Evolutionary conservation across 2,797 vertebrate genomes (phyloP).

Genomic region (Syncerus caffer): DNA sequence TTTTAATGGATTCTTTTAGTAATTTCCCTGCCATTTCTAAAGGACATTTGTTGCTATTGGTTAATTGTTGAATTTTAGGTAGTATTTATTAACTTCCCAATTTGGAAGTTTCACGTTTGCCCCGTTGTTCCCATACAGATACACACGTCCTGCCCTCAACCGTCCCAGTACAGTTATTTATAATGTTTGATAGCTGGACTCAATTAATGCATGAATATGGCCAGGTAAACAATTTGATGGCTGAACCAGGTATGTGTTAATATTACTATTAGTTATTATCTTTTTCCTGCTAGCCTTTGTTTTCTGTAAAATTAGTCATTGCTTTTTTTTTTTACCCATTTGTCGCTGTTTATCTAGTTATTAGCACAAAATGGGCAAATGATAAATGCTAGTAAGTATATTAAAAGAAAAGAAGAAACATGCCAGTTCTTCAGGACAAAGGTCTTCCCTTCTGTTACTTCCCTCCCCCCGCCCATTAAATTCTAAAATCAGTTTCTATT

Average conservation of each 20-base stretch:
- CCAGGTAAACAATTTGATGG: background rate
- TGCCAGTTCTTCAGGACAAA: background rate
- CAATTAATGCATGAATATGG: rapidly evolving
- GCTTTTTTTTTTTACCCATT: background rate
- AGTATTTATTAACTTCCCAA: background rate
- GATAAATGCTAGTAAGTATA: background rate
- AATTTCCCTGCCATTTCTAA: background rate
- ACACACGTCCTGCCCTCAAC: background rate
- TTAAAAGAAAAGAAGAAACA: background rate
- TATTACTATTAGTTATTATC: background rate
- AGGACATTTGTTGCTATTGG: background rate
- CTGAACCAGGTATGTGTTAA: background rate
- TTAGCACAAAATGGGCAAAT: background rate
- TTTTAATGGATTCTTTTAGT: background rate
- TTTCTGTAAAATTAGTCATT: background rate
- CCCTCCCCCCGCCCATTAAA: rapidly evolving
- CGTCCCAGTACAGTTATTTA: background rate
- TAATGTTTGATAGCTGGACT: background rate
- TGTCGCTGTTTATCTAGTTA: background rate
- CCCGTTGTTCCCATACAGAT: background rate
- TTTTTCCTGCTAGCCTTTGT: background rate
- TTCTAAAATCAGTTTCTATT: background rate
- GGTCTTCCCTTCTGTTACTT: background rate
- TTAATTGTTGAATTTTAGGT: background rate
- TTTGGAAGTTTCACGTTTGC: background rate